Base-by-base conservation (phyloP, 2,888 invertebrate species). In the Malacosoma neustria region DNA sequence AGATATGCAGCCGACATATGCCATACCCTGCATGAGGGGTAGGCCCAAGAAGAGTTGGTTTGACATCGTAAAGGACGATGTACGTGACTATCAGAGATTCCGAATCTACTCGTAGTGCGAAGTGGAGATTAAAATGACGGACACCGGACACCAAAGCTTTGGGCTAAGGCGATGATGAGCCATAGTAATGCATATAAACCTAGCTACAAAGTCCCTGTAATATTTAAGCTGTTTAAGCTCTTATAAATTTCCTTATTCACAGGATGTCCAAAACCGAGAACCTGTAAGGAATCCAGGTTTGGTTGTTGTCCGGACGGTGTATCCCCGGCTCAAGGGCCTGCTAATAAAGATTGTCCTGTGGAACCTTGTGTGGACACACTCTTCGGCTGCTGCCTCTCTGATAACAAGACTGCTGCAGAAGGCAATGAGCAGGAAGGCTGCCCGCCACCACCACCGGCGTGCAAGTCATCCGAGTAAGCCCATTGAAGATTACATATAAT, bases 401-500 rank as follows among this genome's bases (percentile, higher is more conserved):
- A 96, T 69, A 91, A 91, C 33, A 87, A 88, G 48, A 93, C 92
- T 0, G 80, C 90, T 5, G 92, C 97, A 0, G 88, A 91, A 62
- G 96, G 97, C 34, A 93, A 94, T 51, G 90, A 94, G 48, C 88
- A 90, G 46, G 93, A 95, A 63, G 97, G 95, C 9, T 99, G 98
- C 63, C 92, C 92, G 9, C 89, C 89, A 6, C 89, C 90, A 2
- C 76, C 84, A n/a, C 79, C 86, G 0, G 66, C 82, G 31, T 91
- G 91, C 65, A 68, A 74, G 34, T 70, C 81, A 42, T 87, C 91
- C 3, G 74, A 87, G 89, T 90, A 65, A 49, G 66, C 39, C 14
- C 7, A n/a, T n/a, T n/a, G n/a, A n/a, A n/a, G n/a, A n/a, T n/a
- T n/a, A n/a, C n/a, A n/a, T n/a, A n/a, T n/a, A n/a, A n/a, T n/a